phyloP scores from a whole-genome alignment of 2,797 vertebrate genomes.

The Melanotaenia boesemani region DNA sequence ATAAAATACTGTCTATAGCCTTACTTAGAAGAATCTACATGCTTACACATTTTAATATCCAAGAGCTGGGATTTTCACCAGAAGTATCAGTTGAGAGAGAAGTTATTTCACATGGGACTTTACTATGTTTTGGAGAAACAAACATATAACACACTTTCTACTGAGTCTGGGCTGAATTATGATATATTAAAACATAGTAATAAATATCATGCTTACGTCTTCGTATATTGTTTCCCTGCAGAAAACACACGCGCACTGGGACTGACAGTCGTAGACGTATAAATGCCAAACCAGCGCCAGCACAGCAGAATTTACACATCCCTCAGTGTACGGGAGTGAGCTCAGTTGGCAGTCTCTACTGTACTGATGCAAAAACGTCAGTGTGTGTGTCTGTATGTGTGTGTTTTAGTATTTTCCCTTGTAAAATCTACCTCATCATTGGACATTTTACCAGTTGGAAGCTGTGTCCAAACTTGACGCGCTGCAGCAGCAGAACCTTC shows the following conservation, averaged over 20 bases:
- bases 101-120: no score
- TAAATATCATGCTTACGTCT: not conserved
- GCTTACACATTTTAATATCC: no score
- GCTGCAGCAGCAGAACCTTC: slow-evolving; percentile 54
- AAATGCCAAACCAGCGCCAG: slow-evolving; percentile 25
- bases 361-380: slow-evolving; percentile 34
- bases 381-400: slow-evolving; percentile 3
- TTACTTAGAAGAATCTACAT: no score
- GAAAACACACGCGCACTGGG: slow-evolving; percentile 10
- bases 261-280: slow-evolving; percentile 5
- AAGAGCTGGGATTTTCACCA: not conserved
- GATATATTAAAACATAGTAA: slow-evolving; percentile 3
- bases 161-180: not conserved
- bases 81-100: not conserved
- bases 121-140: no score
- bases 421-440: slow-evolving; percentile 41
- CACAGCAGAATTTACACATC: slow-evolving; percentile 40
- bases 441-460: slow-evolving; percentile 43
- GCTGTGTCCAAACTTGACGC: slow-evolving; percentile 12
- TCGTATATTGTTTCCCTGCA: not conserved
- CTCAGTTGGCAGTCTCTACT: slow-evolving; percentile 30
- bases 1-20: no score
- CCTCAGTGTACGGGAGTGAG: slow-evolving; percentile 30
- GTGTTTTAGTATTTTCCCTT: slow-evolving; percentile 38
- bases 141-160: not conserved